These are phyloP conservation scores for Caenorhabditis angaria DNA, from an alignment of 2,888 invertebrate genomes.

Conservation along the genomic window DNA sequence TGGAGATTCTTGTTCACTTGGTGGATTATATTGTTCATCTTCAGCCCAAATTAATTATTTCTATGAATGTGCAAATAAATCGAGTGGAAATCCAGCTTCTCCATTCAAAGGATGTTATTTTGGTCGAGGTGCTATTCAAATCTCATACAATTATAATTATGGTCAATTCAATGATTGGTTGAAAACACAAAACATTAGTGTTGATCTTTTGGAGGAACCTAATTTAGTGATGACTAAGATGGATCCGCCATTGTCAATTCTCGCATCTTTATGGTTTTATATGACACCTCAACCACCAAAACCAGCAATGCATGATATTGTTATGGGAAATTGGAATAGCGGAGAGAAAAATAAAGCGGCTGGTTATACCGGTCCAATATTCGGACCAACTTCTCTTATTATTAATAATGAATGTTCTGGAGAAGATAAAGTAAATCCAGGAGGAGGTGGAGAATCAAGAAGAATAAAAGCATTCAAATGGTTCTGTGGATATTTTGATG, in stretches of 20 bases:
- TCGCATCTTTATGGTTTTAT: conserved; percentile 69
- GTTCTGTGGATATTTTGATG: conserved; percentile 65
- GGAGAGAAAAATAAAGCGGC: conserved; percentile 49
- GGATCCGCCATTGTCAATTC: conserved; percentile 64
- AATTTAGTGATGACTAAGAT: conserved; percentile 63
- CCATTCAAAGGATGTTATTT: conserved; percentile 62
- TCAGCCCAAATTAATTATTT: conserved; percentile 57
- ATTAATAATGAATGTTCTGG: conserved; percentile 69
- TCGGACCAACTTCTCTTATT: conserved; percentile 65
- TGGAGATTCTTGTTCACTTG: conserved; percentile 50
- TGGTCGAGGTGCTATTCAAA: conserved; percentile 66
- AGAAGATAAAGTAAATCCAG: conserved; percentile 54
- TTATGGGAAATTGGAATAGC: conserved; percentile 65
- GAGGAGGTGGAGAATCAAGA: conserved; percentile 65
- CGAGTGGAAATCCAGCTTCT: conserved; percentile 21
- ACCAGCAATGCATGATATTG: conserved; percentile 72
- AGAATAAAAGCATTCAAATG: conserved; percentile 69
- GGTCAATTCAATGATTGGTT: conserved; percentile 65
- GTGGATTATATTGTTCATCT: conserved; percentile 56
- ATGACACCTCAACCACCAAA: conserved; percentile 72
- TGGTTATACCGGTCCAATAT: conserved; percentile 61
- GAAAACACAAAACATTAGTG: conserved; percentile 40
- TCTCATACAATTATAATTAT: conserved; percentile 68
- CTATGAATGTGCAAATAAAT: conserved; percentile 52
- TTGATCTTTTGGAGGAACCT: conserved; percentile 56